Percentiles rank a stretch among this genome's conserved stretches.
phyloP scores from a whole-genome alignment of 1,140 invertebrate genomes.

The Marisa cornuarietis region DNA sequence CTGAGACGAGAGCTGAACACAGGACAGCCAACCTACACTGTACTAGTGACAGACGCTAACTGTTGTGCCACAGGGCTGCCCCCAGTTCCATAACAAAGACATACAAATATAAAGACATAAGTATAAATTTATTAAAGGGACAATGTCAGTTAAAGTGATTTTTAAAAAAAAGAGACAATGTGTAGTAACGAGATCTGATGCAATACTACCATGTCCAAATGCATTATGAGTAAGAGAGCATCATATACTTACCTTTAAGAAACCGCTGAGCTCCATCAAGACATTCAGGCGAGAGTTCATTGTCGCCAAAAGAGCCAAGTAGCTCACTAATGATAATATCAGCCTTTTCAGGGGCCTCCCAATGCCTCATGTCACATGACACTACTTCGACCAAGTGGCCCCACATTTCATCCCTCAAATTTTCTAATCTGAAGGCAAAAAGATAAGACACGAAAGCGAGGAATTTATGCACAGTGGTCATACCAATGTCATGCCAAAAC shows the following conservation, averaged over 20 bases:
- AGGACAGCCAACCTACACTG: too few species aligned
- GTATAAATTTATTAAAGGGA: neutral
- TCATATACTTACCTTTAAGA: conserved; percentile 74
- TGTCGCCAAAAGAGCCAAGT: conserved; percentile 97
- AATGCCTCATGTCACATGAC: conserved; percentile 88
- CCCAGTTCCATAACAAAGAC: too few species aligned
- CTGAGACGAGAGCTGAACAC: too few species aligned
- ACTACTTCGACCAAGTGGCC: conserved; percentile 70
- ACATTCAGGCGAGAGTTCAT: conserved; percentile 98
- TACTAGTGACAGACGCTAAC: too few species aligned
- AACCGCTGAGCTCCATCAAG: conserved; percentile 92
- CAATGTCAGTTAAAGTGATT: too few species aligned
- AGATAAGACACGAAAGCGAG: neutral
- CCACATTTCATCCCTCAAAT: conserved; percentile 85
- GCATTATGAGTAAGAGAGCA: neutral
- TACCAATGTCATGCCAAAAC: neutral
- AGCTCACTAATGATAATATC: conserved; percentile 98
- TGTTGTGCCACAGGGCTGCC: too few species aligned
- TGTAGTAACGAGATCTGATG: too few species aligned
- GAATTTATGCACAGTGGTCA: neutral
- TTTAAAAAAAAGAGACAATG: too few species aligned
- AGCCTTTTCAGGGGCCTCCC: conserved; percentile 75
- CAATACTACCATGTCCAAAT: too few species aligned
- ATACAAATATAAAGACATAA: conserved; percentile 16
- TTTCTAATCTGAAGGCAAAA: conserved; percentile 71